A percentile compares a stretch with the other conserved stretches of the same genome.
Conservation (phyloP, 2,113 vertebrate genomes). For the Mionectes macconnelli region DNA sequence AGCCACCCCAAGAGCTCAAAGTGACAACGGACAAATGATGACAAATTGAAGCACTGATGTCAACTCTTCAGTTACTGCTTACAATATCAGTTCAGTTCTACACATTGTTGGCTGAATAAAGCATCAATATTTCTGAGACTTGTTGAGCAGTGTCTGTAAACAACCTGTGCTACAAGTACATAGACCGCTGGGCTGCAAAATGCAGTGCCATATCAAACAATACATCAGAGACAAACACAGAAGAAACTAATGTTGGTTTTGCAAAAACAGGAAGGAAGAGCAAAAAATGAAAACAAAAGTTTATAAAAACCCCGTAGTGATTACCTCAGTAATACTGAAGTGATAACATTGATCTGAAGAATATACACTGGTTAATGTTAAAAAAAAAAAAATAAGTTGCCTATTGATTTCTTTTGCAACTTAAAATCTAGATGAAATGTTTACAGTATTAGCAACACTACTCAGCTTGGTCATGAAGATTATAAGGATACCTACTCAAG, state of each 20-base stretch:
- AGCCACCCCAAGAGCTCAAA: conserved; percentile 14
- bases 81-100: neutral
- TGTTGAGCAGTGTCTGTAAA: neutral
- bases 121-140: neutral
- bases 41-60: conserved; percentile 47
- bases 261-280: neutral
- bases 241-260: neutral
- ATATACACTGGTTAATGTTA: fast-evolving
- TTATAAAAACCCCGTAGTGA: fast-evolving
- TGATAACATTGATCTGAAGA: neutral
- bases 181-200: neutral
- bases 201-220: neutral
- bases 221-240: neutral
- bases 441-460: neutral
- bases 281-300: neutral
- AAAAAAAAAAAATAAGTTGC: neutral
- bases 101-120: neutral
- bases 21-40: conserved; percentile 53
- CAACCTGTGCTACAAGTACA: neutral
- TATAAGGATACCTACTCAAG: neutral
- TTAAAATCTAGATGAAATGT: neutral
- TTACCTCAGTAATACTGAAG: neutral
- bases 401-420: neutral
- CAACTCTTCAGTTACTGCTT: conserved; percentile 15
- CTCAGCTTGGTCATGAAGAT: neutral